phyloP scores from a whole-genome alignment of 1,140 invertebrate species.

The Brachionus angularis region DNA sequence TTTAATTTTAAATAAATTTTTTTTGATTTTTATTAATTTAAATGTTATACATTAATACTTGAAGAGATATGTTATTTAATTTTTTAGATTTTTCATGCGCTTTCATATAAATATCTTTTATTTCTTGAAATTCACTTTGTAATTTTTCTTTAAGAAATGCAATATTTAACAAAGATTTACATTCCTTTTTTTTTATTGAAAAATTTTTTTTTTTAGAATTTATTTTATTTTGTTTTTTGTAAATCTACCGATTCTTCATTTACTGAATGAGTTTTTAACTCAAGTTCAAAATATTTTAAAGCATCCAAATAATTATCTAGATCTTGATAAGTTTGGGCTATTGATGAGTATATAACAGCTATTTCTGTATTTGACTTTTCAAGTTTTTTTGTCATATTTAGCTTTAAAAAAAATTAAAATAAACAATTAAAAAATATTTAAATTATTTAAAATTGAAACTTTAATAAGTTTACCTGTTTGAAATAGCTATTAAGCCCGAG shows the following conservation, averaged over 20 bases:
- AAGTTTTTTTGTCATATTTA: background rate
- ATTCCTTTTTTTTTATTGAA: constrained; percentile 26
- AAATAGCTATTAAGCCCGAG: constrained; percentile 14
- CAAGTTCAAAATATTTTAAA: constrained; percentile 23
- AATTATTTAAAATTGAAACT: background rate
- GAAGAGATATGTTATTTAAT: constrained; percentile 8
- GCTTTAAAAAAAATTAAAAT: constrained; percentile 2
- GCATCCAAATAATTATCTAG: constrained; percentile 22
- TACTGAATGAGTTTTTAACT: constrained; percentile 17
- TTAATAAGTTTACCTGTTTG: constrained; percentile 9
- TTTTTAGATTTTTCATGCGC: constrained; percentile 25
- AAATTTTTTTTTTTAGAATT: background rate
- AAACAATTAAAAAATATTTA: background rate
- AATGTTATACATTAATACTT: constrained; percentile 27
- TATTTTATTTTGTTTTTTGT: background rate
- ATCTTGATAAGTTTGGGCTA: constrained; percentile 43
- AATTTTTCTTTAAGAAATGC: constrained; percentile 40
- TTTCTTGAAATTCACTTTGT: background rate
- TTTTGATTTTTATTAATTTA: too few species aligned
- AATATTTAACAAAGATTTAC: constrained; percentile 19
- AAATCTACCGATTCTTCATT: constrained; percentile 15
- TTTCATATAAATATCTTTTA: constrained; percentile 32
- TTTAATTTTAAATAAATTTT: constrained; percentile 22
- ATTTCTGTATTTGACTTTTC: constrained; percentile 13
- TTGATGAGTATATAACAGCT: constrained; percentile 33